phyloP scores from a whole-genome alignment of 2,888 invertebrate species.

The Beris morrisii region DNA sequence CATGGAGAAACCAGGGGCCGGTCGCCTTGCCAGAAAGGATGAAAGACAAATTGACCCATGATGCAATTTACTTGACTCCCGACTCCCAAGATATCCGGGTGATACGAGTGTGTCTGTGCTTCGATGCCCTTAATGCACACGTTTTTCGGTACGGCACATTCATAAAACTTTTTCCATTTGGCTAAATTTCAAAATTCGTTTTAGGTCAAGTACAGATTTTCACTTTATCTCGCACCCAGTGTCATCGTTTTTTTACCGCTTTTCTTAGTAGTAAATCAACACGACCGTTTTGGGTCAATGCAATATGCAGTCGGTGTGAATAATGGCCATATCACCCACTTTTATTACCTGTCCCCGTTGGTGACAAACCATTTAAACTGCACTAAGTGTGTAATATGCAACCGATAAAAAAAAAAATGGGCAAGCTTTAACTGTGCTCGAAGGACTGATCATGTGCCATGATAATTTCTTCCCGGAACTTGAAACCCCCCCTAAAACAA shows the following conservation, averaged over 20 bases:
- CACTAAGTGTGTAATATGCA: conserved; percentile 8
- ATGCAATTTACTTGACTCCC: conserved; percentile 13
- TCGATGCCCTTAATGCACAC: background rate
- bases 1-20: too few relatives aligned
- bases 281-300: too few relatives aligned
- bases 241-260: conserved; percentile 12
- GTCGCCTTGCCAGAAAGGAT: too few relatives aligned
- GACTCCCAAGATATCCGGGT: conserved; percentile 1
- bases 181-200: conserved; percentile 31
- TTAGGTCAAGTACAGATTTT: conserved; percentile 33
- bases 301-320: conserved; percentile 9
- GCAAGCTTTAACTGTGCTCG: background rate
- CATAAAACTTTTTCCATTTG: conserved; percentile 34
- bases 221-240: conserved; percentile 29
- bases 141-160: conserved; percentile 18
- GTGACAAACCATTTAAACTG: conserved; percentile 31
- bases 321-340: conserved; percentile 25
- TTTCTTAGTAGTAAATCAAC: too few relatives aligned
- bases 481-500: conserved; percentile 27
- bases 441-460: conserved; percentile 30
- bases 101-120: background rate
- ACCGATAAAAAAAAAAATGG: too few relatives aligned
- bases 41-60: conserved; percentile 6
- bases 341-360: conserved; percentile 32
- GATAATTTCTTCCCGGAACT: conserved; percentile 28